phyloP scores from a whole-genome alignment of 2,888 invertebrate species.

The Acronicta alni region DNA sequence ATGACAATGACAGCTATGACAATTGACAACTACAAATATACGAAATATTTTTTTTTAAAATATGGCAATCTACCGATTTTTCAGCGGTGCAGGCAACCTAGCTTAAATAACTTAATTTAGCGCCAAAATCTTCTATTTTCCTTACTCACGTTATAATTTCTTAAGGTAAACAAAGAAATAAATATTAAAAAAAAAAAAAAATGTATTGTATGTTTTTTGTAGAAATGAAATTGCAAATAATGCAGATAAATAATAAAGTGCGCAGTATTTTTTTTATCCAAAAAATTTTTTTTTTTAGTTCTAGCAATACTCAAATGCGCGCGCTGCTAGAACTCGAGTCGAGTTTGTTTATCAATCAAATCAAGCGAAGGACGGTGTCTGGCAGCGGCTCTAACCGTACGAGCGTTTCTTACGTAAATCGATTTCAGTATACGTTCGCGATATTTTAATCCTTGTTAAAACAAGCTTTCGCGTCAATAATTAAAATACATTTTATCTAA shows the following conservation, averaged over 20 bases:
- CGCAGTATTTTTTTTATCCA: too few species aligned
- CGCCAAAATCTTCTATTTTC: too few species aligned
- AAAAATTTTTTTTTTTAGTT: conserved; percentile 30
- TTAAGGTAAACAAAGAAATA: too few species aligned
- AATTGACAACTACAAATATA: background rate
- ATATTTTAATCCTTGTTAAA: conserved; percentile 17
- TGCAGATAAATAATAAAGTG: background rate
- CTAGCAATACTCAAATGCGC: conserved; percentile 79
- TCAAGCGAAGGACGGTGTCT: conserved; percentile 68
- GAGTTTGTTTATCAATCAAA: conserved; percentile 87
- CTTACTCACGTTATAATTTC: too few species aligned
- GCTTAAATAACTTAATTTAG: too few species aligned
- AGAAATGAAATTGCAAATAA: background rate
- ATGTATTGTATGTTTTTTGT: too few species aligned
- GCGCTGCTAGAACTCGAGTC: conserved; percentile 80
- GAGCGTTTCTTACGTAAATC: conserved; percentile 70
- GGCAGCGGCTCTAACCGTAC: conserved; percentile 65
- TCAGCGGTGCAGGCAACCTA: too few species aligned
- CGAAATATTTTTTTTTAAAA: too few species aligned
- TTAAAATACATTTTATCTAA: conserved; percentile 11
- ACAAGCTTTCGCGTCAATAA: conserved; percentile 20
- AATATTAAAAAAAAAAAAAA: too few species aligned
- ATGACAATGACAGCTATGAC: background rate
- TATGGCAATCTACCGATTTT: too few species aligned
- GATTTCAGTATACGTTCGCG: conserved; percentile 52